Evolutionary conservation across 2,888 invertebrate species (phyloP), one percentile per base, ranked within the genome.

Genomic region (Phyto melanocephala): DNA sequence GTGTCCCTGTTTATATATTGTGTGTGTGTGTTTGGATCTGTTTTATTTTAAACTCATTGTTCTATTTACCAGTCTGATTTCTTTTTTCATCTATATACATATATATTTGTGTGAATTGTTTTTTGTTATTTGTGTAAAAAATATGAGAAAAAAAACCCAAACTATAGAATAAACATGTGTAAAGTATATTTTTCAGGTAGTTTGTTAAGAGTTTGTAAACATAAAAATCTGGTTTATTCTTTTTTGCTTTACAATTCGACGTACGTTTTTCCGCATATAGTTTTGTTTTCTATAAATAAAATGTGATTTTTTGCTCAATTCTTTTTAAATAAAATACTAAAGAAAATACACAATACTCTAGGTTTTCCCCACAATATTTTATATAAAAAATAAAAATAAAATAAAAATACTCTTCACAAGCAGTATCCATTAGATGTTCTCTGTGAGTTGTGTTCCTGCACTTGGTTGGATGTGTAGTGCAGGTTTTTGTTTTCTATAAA

Each of bases 131-230:
- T 71, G 4, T 47, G 4, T 11, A 42, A 22, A 28, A 11, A 62
- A 40, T n/a, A 58, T 1, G n/a, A 15, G 28, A 37, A 37, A 33
- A 33, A 33, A 4, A 17, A 17, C 28, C 15, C 2, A n/a, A n/a
- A 28, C 6, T 6, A 5, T 28, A 37, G 24, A 56, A 62, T 15
- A 45, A 54, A 70, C 62, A 70, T 62, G 70, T 63, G 62, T 54
- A 62, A 70, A 70, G 45, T 70, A 54, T 45, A 54, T 68, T 63
- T 77, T 70, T 20, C 62, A 77, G 77, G 77, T 70, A 24, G 33
- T 42, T 77, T 62, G 42, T 54, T 35, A 70, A 77, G 77, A 63
- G 70, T 77, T 62, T 37, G 45, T 35, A 62, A 54, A 70, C 52
- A 77, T 42, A 62, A 70, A 70, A 62, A 60, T 24, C 68, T 35